Conservation (phyloP, 2,888 invertebrate genomes). For the Tipula vernalis region DNA sequence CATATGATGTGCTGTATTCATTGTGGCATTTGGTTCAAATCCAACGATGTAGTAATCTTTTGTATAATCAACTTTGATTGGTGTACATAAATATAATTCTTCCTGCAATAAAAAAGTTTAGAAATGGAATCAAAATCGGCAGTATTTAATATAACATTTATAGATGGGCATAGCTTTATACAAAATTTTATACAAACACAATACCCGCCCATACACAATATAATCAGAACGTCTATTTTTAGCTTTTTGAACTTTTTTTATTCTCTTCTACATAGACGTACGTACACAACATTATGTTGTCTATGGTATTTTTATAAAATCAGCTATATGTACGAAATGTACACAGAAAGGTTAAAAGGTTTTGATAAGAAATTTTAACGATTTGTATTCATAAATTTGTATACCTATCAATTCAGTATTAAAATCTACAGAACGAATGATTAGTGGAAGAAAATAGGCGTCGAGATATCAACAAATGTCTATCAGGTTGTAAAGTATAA, state of each 20-base stretch:
- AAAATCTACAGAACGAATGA: neutral
- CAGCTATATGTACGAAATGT: neutral
- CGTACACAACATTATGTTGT: neutral
- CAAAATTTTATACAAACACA: neutral
- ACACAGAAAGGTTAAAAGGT: neutral
- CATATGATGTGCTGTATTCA: slow-evolving; percentile 89
- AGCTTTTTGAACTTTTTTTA: neutral
- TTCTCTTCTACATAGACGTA: neutral
- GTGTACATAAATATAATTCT: slow-evolving; percentile 84
- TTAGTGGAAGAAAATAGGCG: neutral
- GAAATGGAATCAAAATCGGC: neutral
- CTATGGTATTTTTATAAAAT: neutral
- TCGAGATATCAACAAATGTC: neutral
- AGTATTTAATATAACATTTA: neutral
- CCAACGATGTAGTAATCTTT: slow-evolving; percentile 78
- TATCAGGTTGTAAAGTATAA: neutral
- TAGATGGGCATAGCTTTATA: neutral
- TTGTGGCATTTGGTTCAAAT: slow-evolving; percentile 83
- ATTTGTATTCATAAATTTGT: neutral
- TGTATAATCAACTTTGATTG: slow-evolving; percentile 65
- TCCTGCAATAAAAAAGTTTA: slow-evolving; percentile 48
- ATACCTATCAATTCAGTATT: neutral
- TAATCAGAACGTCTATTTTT: neutral
- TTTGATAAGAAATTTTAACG: neutral
- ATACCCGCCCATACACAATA: neutral